phyloP scores from a whole-genome alignment of 2,113 vertebrate genomes.

The Serilophus lunatus region DNA sequence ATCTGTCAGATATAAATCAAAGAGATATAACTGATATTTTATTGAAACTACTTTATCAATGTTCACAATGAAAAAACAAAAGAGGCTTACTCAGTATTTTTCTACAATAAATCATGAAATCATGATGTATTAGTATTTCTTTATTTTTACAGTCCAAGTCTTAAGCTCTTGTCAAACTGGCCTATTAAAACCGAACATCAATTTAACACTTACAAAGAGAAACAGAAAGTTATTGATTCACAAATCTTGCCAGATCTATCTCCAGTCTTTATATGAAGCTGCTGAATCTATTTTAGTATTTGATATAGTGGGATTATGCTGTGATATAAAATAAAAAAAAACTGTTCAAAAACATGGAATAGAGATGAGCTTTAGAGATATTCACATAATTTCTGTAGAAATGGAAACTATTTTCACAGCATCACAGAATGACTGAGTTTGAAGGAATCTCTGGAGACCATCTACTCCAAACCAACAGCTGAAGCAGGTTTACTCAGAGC shows the following conservation, averaged over 20 bases:
- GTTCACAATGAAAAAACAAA: neutral
- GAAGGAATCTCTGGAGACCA: neutral
- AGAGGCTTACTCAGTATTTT: neutral
- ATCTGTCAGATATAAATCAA: neutral
- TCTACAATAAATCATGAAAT: neutral
- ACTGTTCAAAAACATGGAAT: neutral
- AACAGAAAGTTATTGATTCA: neutral
- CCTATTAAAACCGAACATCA: neutral
- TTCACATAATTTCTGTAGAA: neutral
- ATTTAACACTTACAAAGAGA: neutral
- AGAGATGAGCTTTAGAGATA: neutral
- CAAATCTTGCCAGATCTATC: neutral
- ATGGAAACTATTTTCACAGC: neutral
- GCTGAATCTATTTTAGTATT: neutral
- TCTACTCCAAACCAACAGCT: too few relatives aligned
- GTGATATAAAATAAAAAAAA: neutral
- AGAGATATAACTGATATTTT: neutral
- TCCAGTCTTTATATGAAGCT: neutral
- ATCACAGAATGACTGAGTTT: neutral
- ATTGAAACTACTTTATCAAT: neutral
- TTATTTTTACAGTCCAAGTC: neutral
- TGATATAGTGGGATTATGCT: neutral
- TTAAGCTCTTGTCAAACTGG: neutral
- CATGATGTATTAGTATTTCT: neutral
- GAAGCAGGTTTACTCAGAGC: neutral